Evolutionary conservation across 2,113 vertebrate species (phyloP), one percentile per base, ranked within the genome.

Genomic region (Dicaeum eximium): DNA sequence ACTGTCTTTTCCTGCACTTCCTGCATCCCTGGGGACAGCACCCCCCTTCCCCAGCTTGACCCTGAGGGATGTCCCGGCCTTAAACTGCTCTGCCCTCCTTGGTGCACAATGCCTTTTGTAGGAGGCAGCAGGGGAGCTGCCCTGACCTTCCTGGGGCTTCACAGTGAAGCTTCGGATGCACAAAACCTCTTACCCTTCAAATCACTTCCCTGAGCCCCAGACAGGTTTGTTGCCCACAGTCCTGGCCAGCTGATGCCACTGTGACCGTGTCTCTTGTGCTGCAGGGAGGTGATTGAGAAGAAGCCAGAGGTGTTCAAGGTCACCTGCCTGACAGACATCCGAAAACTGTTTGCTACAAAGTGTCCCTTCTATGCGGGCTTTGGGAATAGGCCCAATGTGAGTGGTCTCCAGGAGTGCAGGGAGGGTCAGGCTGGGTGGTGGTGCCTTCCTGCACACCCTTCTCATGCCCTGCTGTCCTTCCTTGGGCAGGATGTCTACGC

Each of bases 241-340:
- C 25, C 62, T 45, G 50, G 40, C 27, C 33, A 12, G 20, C 54
- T 37, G 65, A 3, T 57, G 51, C 22, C 19, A 8, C 23, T 37
- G 30, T 53, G 71, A 31, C 22, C 3, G 0, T 23, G 31, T 48
- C 17, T 71, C 20, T 85, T 58, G 53, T 73, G 48, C 71, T 89
- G 27, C 95, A 99, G 99, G 94, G 99, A 99, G 85, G 99, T 99
- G 90, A 99, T 99, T 42, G 98, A 99, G 98, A 99, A 98, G 97
- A 99, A 99, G 81, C 99, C 99, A 0, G 99, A 99, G 94, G 98
- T 98, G 48, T 99, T 99, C 97, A 99, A 99, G 98, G 96, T 99
- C 0, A 98, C 98, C 75, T 99, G 99, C 75, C 97, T 99, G 48
- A 96, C 96, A 33, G 99, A 99, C 96, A 98, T 99, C 96, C 97